Evolutionary conservation across 64 coral and sea anemone species (phyloP).

Genomic region (Actinia equina): DNA sequence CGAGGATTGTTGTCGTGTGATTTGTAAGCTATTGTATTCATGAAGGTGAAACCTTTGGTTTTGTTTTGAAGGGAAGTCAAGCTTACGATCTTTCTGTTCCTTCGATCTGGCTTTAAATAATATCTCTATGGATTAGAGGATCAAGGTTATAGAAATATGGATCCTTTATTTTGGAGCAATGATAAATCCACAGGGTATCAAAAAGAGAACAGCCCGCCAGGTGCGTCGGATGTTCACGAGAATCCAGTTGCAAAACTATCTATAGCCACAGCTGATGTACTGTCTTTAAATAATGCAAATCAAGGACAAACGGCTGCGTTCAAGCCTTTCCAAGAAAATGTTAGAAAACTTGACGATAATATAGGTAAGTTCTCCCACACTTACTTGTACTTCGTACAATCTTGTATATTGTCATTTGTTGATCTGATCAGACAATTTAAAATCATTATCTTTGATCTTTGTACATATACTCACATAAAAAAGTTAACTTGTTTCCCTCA

Average conservation of each 20-base stretch:
- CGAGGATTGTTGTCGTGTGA: neutral
- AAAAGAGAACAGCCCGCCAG: conserved; percentile 29
- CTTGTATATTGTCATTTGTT: too few relatives aligned
- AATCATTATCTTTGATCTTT: too few relatives aligned
- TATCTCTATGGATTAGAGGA: neutral
- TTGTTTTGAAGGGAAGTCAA: neutral
- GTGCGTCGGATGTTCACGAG: neutral
- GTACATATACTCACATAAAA: neutral
- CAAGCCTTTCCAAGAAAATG: conserved; percentile 1
- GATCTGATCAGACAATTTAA: too few relatives aligned
- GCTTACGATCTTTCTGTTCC: neutral
- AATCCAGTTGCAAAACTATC: neutral
- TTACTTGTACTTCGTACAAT: too few relatives aligned
- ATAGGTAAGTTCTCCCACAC: neutral
- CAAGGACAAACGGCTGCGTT: neutral
- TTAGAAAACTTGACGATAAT: neutral
- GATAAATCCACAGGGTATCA: neutral
- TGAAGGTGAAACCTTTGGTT: neutral
- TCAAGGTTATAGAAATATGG: neutral
- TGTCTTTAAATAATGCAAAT: neutral
- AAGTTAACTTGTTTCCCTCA: neutral
- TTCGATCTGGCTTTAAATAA: neutral
- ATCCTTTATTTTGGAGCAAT: neutral
- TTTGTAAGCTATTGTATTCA: neutral
- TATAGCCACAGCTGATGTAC: neutral